Conservation (phyloP, 2,797 vertebrate species). For the Distichodus sexfasciatus region DNA sequence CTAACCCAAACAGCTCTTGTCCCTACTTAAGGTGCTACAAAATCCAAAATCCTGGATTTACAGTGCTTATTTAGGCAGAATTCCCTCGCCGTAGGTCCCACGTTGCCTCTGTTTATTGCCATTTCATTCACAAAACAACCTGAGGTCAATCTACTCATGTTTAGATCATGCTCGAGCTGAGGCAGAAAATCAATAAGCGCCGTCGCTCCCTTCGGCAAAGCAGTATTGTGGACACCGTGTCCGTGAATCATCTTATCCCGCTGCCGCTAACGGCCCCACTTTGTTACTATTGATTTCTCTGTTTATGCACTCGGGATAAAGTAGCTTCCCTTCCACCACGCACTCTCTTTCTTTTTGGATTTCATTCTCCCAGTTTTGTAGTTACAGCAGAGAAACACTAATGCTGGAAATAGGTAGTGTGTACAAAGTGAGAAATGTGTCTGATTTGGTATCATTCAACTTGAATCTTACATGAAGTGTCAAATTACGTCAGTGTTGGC, state of each 20-base stretch:
- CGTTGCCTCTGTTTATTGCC: conserved; percentile 20
- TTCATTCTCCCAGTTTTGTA: too few species aligned
- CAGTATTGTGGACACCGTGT: conserved; percentile 27
- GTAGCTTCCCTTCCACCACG: background rate
- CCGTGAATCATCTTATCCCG: conserved; percentile 27
- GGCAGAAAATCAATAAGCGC: conserved; percentile 47
- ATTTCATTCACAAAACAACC: conserved; percentile 43
- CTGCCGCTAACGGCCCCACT: conserved; percentile 35
- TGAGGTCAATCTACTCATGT: conserved; percentile 43
- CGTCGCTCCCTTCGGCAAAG: conserved; percentile 43
- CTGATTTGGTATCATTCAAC: too few species aligned
- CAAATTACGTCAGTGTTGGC: too few species aligned
- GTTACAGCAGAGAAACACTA: too few species aligned
- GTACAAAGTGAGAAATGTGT: too few species aligned
- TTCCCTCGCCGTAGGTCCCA: background rate
- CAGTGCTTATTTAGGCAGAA: conserved; percentile 22
- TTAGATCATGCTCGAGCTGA: conserved; percentile 31
- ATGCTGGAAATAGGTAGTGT: too few species aligned
- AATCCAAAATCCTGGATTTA: background rate
- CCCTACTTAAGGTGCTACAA: too few species aligned
- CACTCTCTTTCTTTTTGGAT: too few species aligned
- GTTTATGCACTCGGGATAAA: conserved; percentile 31
- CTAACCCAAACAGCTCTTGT: too few species aligned
- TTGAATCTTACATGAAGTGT: too few species aligned
- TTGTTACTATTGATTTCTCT: conserved; percentile 47